phyloP scores from a whole-genome alignment of 1,140 invertebrate genomes.

The Meloidogyne exigua region DNA sequence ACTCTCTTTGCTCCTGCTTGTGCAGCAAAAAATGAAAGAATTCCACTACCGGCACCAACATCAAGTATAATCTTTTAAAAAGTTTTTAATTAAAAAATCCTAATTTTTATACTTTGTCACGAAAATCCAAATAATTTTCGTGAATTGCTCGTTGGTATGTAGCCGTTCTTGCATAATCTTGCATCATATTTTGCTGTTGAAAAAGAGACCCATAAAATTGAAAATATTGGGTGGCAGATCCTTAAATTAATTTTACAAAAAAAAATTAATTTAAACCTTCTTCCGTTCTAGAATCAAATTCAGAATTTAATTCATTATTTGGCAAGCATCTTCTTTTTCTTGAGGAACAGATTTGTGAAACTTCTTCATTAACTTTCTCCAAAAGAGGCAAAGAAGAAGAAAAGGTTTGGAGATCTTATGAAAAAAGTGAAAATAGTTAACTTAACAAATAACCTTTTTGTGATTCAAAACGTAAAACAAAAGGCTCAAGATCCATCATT shows the following conservation, averaged over 20 bases:
- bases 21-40: conserved; percentile 94
- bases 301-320: conserved; percentile 26
- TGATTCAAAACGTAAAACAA: background rate
- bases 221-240: conserved; percentile 47
- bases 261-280: conserved; percentile 13
- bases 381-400: background rate
- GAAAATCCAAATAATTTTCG: conserved; percentile 87
- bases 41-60: conserved; percentile 93
- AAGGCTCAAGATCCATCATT: background rate
- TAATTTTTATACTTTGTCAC: conserved; percentile 67
- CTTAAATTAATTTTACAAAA: background rate
- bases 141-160: conserved; percentile 96
- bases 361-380: background rate
- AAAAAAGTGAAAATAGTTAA: background rate
- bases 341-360: background rate
- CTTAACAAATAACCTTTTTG: background rate
- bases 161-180: conserved; percentile 93
- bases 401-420: background rate
- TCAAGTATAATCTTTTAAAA: conserved; percentile 78
- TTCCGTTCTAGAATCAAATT: conserved; percentile 43
- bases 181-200: conserved; percentile 99
- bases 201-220: conserved; percentile 94
- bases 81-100: conserved; percentile 12
- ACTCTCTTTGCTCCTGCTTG: conserved; percentile 94
- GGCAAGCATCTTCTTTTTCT: background rate